Percentiles rank a stretch among this genome's conserved stretches.
Evolutionary conservation across 2,888 invertebrate species (phyloP).

Genomic region (Rambutsinella grinnellia): DNA sequence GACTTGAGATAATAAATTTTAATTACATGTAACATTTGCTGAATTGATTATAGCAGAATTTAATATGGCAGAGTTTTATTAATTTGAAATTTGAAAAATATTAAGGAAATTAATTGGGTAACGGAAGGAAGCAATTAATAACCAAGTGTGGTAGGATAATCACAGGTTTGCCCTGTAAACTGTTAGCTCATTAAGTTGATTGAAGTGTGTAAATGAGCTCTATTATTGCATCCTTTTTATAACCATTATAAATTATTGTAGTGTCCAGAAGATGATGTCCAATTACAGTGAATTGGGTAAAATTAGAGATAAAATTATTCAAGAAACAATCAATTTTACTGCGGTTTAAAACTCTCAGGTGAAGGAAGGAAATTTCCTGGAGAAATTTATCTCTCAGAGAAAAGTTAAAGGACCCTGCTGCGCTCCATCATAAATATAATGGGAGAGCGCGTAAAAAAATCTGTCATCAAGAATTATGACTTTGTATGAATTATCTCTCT

Average conservation of each 20-base stretch:
- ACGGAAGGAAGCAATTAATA: conserved; percentile 49
- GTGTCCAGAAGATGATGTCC: neutral
- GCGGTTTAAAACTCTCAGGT: no score
- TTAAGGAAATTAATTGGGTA: no score
- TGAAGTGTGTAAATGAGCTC: conserved; percentile 21
- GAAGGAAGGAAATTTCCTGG: conserved; percentile 28
- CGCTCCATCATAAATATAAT: conserved; percentile 32
- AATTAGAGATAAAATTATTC: neutral
- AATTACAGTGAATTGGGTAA: neutral
- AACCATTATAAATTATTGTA: neutral
- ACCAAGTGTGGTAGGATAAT: conserved; percentile 1
- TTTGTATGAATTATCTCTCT: conserved; percentile 33
- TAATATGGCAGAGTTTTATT: no score
- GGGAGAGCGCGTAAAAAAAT: conserved; percentile 37
- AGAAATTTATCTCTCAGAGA: no score
- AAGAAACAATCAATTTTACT: neutral
- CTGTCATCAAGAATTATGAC: conserved; percentile 49
- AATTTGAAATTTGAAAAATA: no score
- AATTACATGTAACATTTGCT: no score
- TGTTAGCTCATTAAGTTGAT: conserved; percentile 40
- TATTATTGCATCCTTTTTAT: conserved; percentile 18
- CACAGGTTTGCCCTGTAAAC: no score
- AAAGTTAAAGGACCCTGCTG: conserved; percentile 29
- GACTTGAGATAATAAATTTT: no score
- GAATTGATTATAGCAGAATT: no score